A percentile compares a stretch with the other conserved stretches of the same genome.
These are phyloP conservation scores for Anthopleura sola DNA, from an alignment of 64 coral and sea anemone species.

Conservation along the genomic window DNA sequence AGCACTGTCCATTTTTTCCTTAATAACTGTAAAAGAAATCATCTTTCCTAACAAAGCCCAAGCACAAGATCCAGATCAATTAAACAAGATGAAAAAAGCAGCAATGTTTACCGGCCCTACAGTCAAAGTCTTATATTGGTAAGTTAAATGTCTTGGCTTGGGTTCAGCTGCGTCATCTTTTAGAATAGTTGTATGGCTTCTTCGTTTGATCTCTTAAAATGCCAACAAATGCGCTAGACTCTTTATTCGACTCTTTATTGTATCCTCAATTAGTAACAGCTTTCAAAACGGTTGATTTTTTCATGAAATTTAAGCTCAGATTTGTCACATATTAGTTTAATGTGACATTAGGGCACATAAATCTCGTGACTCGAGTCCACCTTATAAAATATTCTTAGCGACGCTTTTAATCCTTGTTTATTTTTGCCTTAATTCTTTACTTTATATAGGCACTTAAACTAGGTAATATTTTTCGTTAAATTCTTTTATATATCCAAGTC, in stretches of 20 bases:
- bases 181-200: not conserved
- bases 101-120: constrained; percentile 81
- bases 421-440: not conserved
- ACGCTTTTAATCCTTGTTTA: not conserved
- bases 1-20: constrained; percentile 64
- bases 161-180: constrained; percentile 4
- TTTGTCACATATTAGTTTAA: not conserved
- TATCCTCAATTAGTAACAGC: not conserved
- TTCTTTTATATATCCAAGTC: not conserved
- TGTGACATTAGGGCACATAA: not conserved
- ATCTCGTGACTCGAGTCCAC: not conserved
- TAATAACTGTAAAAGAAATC: constrained; percentile 85
- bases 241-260: too few species aligned
- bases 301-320: not conserved
- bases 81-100: constrained; percentile 63
- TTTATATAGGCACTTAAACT: not conserved
- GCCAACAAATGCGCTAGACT: too few species aligned
- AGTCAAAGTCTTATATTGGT: constrained; percentile 83
- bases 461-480: not conserved
- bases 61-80: constrained; percentile 51
- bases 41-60: constrained; percentile 58
- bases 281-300: not conserved
- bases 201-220: not conserved
- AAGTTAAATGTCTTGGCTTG: constrained; percentile 7
- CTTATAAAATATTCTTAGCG: not conserved